A percentile compares a stretch with the other conserved stretches of the same genome.
phyloP scores from a whole-genome alignment of 2,888 invertebrate species.

The Rapana venosa region DNA sequence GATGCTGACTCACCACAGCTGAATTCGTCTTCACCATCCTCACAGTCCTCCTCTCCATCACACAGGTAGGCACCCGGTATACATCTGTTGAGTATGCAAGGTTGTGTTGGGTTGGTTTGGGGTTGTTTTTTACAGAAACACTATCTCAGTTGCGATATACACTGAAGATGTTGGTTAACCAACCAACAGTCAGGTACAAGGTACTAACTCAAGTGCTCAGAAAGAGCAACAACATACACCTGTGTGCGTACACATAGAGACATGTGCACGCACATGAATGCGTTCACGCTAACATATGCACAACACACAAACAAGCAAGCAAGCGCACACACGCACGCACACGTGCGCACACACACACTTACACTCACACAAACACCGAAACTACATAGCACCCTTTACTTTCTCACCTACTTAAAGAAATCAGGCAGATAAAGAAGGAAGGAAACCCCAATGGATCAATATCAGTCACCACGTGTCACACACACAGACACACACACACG shows the following conservation, averaged over 20 bases:
- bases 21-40: conserved; percentile 80
- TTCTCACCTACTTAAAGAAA: too few relatives aligned
- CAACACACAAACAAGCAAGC: neutral
- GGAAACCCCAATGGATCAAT: too few relatives aligned
- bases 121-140: neutral
- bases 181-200: neutral
- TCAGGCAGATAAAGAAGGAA: too few relatives aligned
- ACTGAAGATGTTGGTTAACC: too few relatives aligned
- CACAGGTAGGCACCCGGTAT: conserved; percentile 80
- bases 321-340: neutral
- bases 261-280: neutral
- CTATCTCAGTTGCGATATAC: neutral
- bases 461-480: too few relatives aligned
- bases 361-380: too few relatives aligned
- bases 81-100: conserved; percentile 54
- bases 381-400: too few relatives aligned
- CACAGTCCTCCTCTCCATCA: conserved; percentile 91
- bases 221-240: neutral
- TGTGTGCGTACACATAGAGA: neutral
- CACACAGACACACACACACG: too few relatives aligned
- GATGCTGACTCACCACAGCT: conserved; percentile 60
- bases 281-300: neutral
- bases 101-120: too few relatives aligned
- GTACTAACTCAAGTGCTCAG: neutral
- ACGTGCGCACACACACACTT: neutral